phyloP scores from a whole-genome alignment of 2,113 vertebrate genomes.

The Vulpes vulpes region DNA sequence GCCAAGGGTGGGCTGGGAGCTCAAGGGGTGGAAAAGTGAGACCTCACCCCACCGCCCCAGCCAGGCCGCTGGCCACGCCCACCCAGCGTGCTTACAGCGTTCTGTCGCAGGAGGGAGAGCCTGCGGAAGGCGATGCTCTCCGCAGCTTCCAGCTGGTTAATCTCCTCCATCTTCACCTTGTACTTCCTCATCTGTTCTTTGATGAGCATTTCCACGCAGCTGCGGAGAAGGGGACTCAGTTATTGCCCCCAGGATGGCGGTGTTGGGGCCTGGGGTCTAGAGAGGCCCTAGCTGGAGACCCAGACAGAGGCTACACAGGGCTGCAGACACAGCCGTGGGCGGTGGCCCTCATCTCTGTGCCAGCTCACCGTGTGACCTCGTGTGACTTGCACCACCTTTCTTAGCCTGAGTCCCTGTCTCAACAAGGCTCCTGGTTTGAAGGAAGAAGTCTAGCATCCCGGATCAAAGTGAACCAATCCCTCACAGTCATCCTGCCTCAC shows the following conservation, averaged over 20 bases:
- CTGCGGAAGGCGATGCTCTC: conserved; percentile 94
- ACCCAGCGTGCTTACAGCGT: conserved; percentile 87
- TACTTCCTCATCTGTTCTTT: conserved; percentile 96
- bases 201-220: conserved; percentile 98
- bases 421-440: background rate
- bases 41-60: background rate
- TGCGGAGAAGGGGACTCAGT: conserved; percentile 70
- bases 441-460: background rate
- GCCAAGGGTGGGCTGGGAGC: background rate
- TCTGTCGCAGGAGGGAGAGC: conserved; percentile 94
- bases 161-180: conserved; percentile 97
- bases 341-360: background rate
- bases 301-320: background rate
- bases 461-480: background rate
- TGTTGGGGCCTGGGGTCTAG: background rate
- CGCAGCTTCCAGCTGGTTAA: conserved; percentile 95
- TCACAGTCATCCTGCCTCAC: background rate
- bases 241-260: background rate
- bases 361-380: background rate
- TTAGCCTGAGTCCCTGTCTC: background rate
- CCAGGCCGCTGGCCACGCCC: background rate
- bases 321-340: accelerated
- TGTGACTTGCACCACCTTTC: background rate
- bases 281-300: background rate
- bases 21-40: accelerated